phyloP scores from a whole-genome alignment of 2,797 vertebrate species.

The Ispidina lecontei region DNA sequence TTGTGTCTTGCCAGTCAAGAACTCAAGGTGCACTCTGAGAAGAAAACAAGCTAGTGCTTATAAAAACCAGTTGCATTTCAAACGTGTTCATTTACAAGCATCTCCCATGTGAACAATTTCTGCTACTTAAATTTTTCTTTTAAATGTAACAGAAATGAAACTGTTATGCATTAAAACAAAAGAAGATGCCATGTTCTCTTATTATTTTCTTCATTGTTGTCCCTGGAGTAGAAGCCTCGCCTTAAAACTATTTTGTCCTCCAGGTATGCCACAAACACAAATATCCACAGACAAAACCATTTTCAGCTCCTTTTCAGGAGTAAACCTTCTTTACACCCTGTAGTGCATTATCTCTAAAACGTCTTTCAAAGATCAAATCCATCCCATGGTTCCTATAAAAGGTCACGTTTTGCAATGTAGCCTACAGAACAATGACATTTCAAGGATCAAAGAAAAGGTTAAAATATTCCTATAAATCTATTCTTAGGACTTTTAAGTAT shows the following conservation, averaged over 20 bases:
- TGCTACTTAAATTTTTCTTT: slow-evolving; percentile 11
- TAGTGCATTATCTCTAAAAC: slow-evolving; percentile 74
- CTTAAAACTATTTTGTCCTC: slow-evolving; percentile 7
- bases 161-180: not conserved
- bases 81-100: not conserved
- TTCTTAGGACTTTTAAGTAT: slow-evolving; percentile 82
- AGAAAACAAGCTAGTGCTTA: not conserved
- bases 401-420: slow-evolving; percentile 85
- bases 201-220: not conserved
- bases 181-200: not conserved
- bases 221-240: not conserved
- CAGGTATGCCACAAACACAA: slow-evolving; percentile 16
- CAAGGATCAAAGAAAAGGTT: slow-evolving; percentile 90
- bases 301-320: slow-evolving; percentile 45
- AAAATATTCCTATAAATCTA: slow-evolving; percentile 89
- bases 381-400: slow-evolving; percentile 82
- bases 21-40: not conserved
- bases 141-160: slow-evolving; percentile 20
- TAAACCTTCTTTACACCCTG: slow-evolving; percentile 49
- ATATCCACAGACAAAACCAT: slow-evolving; percentile 26
- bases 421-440: slow-evolving; percentile 90
- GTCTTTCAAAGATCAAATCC: slow-evolving; percentile 81
- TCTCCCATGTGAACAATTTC: not conserved
- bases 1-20: not conserved
- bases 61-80: not conserved